Conservation (phyloP, 2,888 invertebrate genomes). For the Apotomis turbidana region DNA sequence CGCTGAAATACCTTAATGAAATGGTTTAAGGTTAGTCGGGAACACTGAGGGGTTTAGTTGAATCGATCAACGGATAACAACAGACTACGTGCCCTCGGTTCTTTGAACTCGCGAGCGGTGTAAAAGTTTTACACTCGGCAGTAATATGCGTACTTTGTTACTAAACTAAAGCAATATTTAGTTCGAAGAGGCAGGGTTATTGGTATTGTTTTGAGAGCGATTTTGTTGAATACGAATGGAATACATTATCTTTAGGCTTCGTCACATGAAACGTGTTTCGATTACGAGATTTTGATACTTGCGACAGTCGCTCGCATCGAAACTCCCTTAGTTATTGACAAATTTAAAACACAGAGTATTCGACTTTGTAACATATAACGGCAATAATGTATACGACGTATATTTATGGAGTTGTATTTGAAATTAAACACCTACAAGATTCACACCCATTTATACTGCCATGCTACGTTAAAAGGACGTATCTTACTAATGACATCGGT, state of each 20-base stretch:
- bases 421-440: too few relatives aligned
- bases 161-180: conserved; percentile 3
- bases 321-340: too few relatives aligned
- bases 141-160: conserved; percentile 19
- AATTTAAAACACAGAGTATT: too few relatives aligned
- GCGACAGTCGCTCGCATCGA: too few relatives aligned
- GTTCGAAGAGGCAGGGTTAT: background rate
- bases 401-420: too few relatives aligned
- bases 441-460: too few relatives aligned
- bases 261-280: too few relatives aligned
- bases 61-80: conserved; percentile 35
- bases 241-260: background rate
- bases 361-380: too few relatives aligned
- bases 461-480: too few relatives aligned
- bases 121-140: conserved; percentile 17
- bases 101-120: conserved; percentile 31
- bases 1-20: background rate
- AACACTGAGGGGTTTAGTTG: conserved; percentile 1
- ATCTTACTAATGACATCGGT: too few relatives aligned
- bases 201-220: background rate
- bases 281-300: too few relatives aligned
- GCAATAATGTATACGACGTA: too few relatives aligned
- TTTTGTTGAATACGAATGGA: background rate
- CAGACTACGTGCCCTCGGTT: conserved; percentile 24
- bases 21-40: conserved; percentile 1